Percentiles rank a stretch among this genome's conserved stretches.
Conservation (phyloP, 2,888 invertebrate genomes). For the Epinotia bilunana region DNA sequence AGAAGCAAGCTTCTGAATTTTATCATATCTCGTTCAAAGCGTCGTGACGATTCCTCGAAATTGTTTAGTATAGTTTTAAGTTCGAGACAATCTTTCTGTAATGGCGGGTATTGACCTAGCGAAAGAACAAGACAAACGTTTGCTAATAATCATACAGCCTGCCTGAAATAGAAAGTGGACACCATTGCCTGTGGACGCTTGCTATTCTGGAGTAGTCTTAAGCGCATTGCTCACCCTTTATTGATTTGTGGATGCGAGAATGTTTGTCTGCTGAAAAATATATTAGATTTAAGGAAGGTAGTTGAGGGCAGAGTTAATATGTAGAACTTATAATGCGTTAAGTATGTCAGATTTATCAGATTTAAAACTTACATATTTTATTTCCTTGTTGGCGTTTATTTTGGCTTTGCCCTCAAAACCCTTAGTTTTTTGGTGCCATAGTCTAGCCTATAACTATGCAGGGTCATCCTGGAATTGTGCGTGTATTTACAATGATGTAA, state of each 20-base stretch:
- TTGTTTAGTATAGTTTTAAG: background rate
- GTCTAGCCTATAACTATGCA: slow-evolving; percentile 9
- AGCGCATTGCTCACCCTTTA: background rate
- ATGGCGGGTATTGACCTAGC: background rate
- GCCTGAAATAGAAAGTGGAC: no score
- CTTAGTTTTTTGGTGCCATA: slow-evolving; percentile 26
- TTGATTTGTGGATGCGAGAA: background rate
- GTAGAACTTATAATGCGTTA: background rate
- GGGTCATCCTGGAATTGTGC: slow-evolving; percentile 14
- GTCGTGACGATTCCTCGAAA: background rate
- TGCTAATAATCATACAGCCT: no score
- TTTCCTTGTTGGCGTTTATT: background rate
- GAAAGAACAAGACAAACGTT: background rate
- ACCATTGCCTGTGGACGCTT: background rate
- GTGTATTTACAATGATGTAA: slow-evolving; percentile 7
- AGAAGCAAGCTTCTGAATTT: background rate
- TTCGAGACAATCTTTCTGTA: background rate
- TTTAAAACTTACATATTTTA: background rate
- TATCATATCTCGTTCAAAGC: background rate
- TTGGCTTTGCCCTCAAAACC: background rate
- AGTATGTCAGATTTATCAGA: background rate
- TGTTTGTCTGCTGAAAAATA: no score
- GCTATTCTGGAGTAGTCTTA: background rate
- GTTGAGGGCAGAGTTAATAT: background rate
- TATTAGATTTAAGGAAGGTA: background rate